Evolutionary conservation across 53 echinoderm and acorn worm genomes (phyloP), one percentile per base, ranked within the genome.

Genomic region (Stichopus horrens): DNA sequence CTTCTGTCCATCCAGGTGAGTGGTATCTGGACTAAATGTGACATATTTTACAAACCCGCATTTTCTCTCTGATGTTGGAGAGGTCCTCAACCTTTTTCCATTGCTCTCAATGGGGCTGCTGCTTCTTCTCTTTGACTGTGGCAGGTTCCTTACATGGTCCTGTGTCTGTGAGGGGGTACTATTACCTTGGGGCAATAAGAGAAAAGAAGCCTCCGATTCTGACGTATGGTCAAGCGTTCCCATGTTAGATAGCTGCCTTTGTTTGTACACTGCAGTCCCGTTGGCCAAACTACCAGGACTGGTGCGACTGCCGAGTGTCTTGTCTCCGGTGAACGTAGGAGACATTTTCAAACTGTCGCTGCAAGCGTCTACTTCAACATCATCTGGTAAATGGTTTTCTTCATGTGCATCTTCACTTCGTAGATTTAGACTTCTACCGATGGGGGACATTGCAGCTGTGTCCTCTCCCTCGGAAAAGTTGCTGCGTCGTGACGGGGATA

Each of bases 151-250:
- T 9, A 6, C 56, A 19, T 55, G 21, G 21, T 18, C 20, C n/a
- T 20, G 71, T 5, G n/a, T 18, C 21, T 59, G 78, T 13, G 79
- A 23, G 0, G 22, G 85, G 7, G 73, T 63, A 21, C 7, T 60
- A 23, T 18, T 53, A 5, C 83, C 74, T 19, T 76, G 87, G 20
- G 76, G 83, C 7, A 96, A 92, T 59, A 96, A 91, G 22, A 94
- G 83, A 55, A 91, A 90, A 3, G 96, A 96, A 51, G 94, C 90
- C 63, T 96, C 96, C 1, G 96, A 96, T 58, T 93, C 91, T 52
- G 86, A 92, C 53, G 91, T 96, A 22, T 93, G 94, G 88, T 94
- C 91, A 19, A 60, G 78, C 6, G 67, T 68, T 5, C 89, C 79
- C 23, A 20, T n/a, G n/a, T 7, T 7, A 71, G 71, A 18, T 71